Evolutionary conservation across 2,888 invertebrate genomes (phyloP).

Genomic region (Rhamphomyia laevipes): DNA sequence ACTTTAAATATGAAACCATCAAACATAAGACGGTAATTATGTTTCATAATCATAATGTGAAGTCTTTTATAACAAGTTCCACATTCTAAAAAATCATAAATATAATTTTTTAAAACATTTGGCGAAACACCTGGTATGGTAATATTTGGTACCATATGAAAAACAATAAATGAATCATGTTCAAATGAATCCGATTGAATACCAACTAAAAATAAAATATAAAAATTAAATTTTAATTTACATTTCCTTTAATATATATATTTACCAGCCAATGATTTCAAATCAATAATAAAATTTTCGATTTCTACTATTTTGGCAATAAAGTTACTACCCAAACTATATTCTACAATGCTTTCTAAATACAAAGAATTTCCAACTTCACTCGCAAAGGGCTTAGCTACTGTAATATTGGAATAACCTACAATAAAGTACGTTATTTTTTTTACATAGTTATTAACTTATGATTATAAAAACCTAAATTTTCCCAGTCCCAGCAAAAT

Average conservation of each 20-base stretch:
- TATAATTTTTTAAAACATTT: conserved; percentile 35
- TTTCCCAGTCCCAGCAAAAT: conserved; percentile 24
- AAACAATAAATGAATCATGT: conserved; percentile 36
- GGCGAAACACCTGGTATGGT: conserved; percentile 41
- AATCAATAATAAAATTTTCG: conserved; percentile 22
- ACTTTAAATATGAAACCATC: conserved; percentile 31
- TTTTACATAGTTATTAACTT: neutral
- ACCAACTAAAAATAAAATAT: conserved; percentile 37
- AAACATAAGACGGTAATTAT: conserved; percentile 24
- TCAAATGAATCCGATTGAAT: conserved; percentile 46
- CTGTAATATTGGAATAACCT: too few relatives aligned
- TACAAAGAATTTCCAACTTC: conserved; percentile 19
- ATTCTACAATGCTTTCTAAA: conserved; percentile 18
- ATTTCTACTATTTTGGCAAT: conserved; percentile 17
- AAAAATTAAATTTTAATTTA: neutral
- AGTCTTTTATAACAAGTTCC: conserved; percentile 31
- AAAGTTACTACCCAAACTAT: conserved; percentile 14
- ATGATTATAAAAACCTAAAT: conserved; percentile 13
- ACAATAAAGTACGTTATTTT: neutral
- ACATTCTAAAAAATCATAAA: conserved; percentile 28
- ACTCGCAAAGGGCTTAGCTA: conserved; percentile 18
- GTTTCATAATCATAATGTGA: conserved; percentile 24
- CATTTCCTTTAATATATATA: neutral
- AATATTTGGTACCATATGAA: conserved; percentile 39
- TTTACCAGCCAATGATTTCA: conserved; percentile 26